phyloP scores from a whole-genome alignment of 1,140 invertebrate species.

The Hycleus cichorii region DNA sequence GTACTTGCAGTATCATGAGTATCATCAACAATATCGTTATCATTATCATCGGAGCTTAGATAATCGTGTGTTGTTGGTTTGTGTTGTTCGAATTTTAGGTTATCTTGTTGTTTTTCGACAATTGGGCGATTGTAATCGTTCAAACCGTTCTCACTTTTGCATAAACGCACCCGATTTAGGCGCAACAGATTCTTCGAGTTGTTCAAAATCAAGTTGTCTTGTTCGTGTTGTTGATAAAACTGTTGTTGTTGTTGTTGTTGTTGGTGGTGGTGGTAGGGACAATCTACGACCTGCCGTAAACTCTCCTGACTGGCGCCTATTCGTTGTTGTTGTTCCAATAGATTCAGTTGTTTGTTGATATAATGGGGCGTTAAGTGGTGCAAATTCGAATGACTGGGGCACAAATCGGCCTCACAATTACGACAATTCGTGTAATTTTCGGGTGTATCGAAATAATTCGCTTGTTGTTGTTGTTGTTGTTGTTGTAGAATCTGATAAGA shows the following conservation, averaged over 20 bases:
- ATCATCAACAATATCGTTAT: slow-evolving; percentile 36
- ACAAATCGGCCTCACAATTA: slow-evolving; percentile 28
- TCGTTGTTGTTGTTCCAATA: slow-evolving; percentile 20
- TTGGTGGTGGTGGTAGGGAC: neutral
- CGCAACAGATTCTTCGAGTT: slow-evolving; percentile 22
- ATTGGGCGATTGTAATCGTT: slow-evolving; percentile 16
- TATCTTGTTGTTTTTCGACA: slow-evolving; percentile 7
- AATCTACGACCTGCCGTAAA: slow-evolving; percentile 1
- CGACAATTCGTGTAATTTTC: slow-evolving; percentile 17
- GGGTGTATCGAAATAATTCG: no score
- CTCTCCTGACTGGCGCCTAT: slow-evolving; percentile 26
- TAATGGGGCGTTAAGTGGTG: slow-evolving; percentile 30
- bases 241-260: neutral
- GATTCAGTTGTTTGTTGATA: slow-evolving; percentile 28
- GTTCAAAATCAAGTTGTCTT: slow-evolving; percentile 7
- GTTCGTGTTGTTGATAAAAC: neutral
- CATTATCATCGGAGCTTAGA: slow-evolving; percentile 42
- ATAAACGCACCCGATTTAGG: slow-evolving; percentile 29
- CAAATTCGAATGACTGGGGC: slow-evolving; percentile 30
- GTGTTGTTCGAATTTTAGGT: neutral
- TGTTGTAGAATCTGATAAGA: no score
- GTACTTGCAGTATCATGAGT: slow-evolving; percentile 51
- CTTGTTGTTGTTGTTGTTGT: no score
- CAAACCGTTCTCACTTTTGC: slow-evolving; percentile 35
- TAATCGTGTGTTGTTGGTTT: slow-evolving; percentile 16